These are phyloP conservation scores for Pristionchus arcanus DNA, from an alignment of 2,888 invertebrate genomes.

Conservation along the genomic window DNA sequence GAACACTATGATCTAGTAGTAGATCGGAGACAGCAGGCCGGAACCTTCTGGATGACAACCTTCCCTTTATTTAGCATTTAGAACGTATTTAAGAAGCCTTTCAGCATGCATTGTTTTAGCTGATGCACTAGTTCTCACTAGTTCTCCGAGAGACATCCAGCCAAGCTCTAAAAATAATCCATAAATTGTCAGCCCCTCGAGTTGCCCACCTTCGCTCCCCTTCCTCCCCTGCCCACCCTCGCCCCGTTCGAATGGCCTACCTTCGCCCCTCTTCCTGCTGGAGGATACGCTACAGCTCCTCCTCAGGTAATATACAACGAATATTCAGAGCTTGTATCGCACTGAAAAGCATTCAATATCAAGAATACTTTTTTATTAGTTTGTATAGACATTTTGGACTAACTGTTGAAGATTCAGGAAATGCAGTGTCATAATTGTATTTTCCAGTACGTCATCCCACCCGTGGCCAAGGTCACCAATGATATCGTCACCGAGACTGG, in stretches of 20 bases:
- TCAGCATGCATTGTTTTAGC: no score
- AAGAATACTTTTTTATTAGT: no score
- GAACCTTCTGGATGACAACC: no score
- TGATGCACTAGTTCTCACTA: no score
- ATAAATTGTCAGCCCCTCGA: not conserved
- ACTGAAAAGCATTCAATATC: no score
- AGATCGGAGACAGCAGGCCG: no score
- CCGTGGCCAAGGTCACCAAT: not conserved
- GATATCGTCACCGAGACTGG: not conserved
- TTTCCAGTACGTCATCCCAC: conserved; percentile 16
- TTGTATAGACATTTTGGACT: no score
- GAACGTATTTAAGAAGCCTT: not conserved
- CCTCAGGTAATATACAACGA: not conserved
- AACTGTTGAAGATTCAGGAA: no score
- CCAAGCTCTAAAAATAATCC: no score
- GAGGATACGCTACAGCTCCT: conserved; percentile 49
- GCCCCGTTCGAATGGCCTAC: conserved; percentile 50
- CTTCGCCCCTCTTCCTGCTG: conserved; percentile 31
- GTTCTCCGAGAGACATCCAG: no score
- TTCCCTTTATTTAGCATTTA: not conserved
- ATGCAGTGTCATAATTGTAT: not conserved
- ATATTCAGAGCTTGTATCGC: no score
- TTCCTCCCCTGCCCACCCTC: conserved; percentile 50
- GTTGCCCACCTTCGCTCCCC: conserved; percentile 52
- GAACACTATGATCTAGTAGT: no score